Evolutionary conservation across 2,113 vertebrate genomes (phyloP).

Genomic region (Indicator maculatus): DNA sequence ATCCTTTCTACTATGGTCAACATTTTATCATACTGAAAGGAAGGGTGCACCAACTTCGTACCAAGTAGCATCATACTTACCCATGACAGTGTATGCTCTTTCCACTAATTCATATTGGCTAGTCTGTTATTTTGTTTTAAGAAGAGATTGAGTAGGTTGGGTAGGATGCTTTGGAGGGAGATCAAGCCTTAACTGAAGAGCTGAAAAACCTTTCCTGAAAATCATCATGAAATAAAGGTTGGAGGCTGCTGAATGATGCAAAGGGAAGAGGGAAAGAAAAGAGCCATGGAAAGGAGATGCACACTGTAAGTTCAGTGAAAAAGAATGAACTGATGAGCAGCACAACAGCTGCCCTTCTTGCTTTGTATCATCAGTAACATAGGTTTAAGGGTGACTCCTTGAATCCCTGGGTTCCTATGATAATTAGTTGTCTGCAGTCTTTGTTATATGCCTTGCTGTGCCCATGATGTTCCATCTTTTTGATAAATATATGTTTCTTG

Average conservation of each 20-base stretch:
- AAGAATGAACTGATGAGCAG: not conserved
- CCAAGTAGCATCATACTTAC: not conserved
- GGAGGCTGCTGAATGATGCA: not conserved
- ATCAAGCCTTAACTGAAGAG: rapidly evolving
- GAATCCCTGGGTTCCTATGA: not conserved
- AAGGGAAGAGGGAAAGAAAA: not conserved
- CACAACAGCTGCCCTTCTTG: not conserved
- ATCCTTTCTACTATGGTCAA: not conserved
- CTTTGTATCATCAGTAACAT: not conserved
- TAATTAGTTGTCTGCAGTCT: not conserved
- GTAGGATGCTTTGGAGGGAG: not conserved
- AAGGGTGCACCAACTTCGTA: not conserved
- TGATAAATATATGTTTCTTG: not conserved
- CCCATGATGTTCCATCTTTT: not conserved
- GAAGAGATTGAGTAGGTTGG: not conserved
- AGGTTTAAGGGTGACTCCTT: not conserved
- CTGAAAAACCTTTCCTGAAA: too few relatives aligned
- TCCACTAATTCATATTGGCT: not conserved
- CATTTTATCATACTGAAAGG: not conserved
- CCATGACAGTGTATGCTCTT: not conserved
- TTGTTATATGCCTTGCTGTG: not conserved
- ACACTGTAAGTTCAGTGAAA: rapidly evolving
- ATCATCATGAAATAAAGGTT: not conserved
- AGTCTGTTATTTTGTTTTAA: not conserved
- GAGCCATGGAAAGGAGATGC: not conserved